phyloP scores from a whole-genome alignment of 2,797 vertebrate genomes.

The Columba guinea region DNA sequence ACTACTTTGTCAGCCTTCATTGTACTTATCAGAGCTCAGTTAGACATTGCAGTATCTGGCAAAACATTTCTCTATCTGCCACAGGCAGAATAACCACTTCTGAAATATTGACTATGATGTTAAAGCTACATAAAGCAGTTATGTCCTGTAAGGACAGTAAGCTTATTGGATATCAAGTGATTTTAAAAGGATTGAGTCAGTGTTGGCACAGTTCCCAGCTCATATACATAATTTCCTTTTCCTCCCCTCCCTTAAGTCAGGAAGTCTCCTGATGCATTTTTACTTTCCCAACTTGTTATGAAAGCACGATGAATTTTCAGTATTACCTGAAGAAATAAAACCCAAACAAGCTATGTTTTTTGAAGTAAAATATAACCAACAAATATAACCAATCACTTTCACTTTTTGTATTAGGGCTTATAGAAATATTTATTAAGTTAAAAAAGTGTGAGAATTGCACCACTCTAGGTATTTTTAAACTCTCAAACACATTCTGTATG shows the following conservation, averaged over 20 bases:
- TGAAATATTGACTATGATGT: not conserved
- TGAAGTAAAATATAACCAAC: not conserved
- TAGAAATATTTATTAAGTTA: not conserved
- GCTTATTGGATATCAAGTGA: conserved; percentile 63
- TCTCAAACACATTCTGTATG: not conserved
- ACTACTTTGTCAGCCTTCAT: not conserved
- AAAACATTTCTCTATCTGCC: not conserved
- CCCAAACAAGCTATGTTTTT: not conserved
- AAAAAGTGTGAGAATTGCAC: not conserved
- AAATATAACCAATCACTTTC: not conserved
- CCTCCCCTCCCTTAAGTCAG: conserved; percentile 75
- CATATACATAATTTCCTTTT: conserved; percentile 78
- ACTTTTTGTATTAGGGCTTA: not conserved
- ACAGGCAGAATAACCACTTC: not conserved
- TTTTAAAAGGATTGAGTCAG: conserved; percentile 78
- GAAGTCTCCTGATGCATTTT: conserved; percentile 74
- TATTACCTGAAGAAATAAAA: conserved; percentile 7
- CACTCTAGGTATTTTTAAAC: not conserved
- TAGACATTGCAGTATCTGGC: not conserved
- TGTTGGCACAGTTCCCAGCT: conserved; percentile 67
- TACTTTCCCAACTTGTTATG: conserved; percentile 63
- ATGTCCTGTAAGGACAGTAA: conserved; percentile 29
- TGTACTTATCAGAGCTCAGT: not conserved
- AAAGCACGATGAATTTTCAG: conserved; percentile 5
- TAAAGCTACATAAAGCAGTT: conserved; percentile 43